phyloP scores from a whole-genome alignment of 2,888 invertebrate species.

The Heliconius cydno region DNA sequence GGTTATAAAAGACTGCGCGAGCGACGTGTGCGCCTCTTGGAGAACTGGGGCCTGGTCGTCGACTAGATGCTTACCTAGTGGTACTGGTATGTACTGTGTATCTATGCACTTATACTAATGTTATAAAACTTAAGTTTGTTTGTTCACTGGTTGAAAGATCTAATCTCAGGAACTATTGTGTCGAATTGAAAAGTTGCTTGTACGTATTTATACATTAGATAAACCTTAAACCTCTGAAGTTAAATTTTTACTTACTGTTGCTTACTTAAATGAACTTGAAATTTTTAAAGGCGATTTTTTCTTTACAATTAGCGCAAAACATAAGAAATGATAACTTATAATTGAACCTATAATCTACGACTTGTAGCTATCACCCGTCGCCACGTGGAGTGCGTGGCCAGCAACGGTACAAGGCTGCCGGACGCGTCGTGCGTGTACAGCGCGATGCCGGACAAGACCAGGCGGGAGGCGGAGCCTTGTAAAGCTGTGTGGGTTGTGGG shows the following conservation, averaged over 20 bases:
- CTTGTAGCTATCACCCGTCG: conserved; percentile 68
- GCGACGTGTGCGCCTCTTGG: conserved; percentile 66
- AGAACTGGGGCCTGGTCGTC: conserved; percentile 61
- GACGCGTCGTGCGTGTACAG: conserved; percentile 86
- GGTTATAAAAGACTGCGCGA: conserved; percentile 65
- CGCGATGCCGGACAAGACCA: conserved; percentile 88
- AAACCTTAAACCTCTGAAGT: no score
- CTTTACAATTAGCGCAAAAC: no score
- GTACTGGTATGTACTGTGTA: conserved; percentile 64
- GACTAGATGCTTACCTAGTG: conserved; percentile 70
- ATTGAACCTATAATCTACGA: neutral
- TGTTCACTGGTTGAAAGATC: no score
- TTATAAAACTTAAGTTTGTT: no score
- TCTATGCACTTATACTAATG: neutral
- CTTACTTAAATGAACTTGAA: no score
- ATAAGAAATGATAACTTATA: no score
- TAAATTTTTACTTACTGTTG: no score
- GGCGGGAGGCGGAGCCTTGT: conserved; percentile 93
- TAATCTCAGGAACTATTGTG: no score
- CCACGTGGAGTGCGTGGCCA: conserved; percentile 73
- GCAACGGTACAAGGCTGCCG: conserved; percentile 70
- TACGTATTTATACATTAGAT: no score
- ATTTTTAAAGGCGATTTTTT: no score
- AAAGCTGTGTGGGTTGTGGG: conserved; percentile 95
- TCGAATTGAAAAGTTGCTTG: no score